A percentile compares a stretch with the other conserved stretches of the same genome.
Conservation (phyloP, 1,140 invertebrate species). For the Condylostylus longicornis region DNA sequence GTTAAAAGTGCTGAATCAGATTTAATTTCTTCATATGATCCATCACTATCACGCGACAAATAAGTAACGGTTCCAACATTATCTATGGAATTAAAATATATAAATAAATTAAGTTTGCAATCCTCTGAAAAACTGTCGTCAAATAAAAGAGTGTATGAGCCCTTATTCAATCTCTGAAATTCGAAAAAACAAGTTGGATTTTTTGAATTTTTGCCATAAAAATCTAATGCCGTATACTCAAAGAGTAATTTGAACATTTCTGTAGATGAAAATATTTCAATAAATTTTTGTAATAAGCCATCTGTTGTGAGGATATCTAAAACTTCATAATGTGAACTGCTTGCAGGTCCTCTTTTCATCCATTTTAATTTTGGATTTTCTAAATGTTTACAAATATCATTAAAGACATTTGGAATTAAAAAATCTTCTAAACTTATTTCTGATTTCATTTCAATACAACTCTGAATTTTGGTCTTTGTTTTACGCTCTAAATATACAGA, state of each 20-base stretch:
- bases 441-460: slow-evolving; percentile 40
- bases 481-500: slow-evolving; percentile 35
- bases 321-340: slow-evolving; percentile 44
- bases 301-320: slow-evolving; percentile 32
- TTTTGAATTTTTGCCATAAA: slow-evolving; percentile 29
- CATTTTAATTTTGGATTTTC: slow-evolving; percentile 34
- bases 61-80: slow-evolving; percentile 35
- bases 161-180: slow-evolving; percentile 49
- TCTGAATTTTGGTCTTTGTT: slow-evolving; percentile 36
- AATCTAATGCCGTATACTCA: slow-evolving; percentile 47
- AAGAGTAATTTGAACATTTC: slow-evolving; percentile 41
- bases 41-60: slow-evolving; percentile 31
- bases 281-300: slow-evolving; percentile 31
- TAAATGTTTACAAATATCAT: slow-evolving; percentile 33
- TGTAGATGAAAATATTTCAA: slow-evolving; percentile 37
- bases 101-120: slow-evolving; percentile 39
- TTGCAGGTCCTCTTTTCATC: slow-evolving; percentile 42
- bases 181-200: slow-evolving; percentile 38
- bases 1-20: slow-evolving; percentile 30
- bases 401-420: slow-evolving; percentile 35
- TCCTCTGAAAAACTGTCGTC: slow-evolving; percentile 30
- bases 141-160: slow-evolving; percentile 40
- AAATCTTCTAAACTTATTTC: slow-evolving; percentile 41
- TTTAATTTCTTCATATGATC: slow-evolving; percentile 9
- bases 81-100: slow-evolving; percentile 38